These are phyloP conservation scores for Oryctolagus cuniculus DNA, from an alignment of 2,113 vertebrate genomes.

Conservation along the genomic window mOryCun1.1 NC_091441.1:114612001-114612500, in stretches of 20 bases:
- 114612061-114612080: slow-evolving; percentile 14
- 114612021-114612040: background rate
- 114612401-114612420: slow-evolving; percentile 49
- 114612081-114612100: slow-evolving; percentile 18
- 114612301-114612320: background rate
- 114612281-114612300: background rate
- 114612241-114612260: slow-evolving; percentile 2
- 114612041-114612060: background rate
- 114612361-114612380: slow-evolving; percentile 9
- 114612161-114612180: background rate
- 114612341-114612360: slow-evolving; percentile 37
- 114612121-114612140: slow-evolving; percentile 13
- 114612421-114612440: slow-evolving; percentile 24
- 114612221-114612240: background rate
- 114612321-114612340: background rate
- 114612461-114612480: background rate
- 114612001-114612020: background rate
- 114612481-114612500: background rate
- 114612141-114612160: slow-evolving; percentile 20
- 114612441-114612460: background rate
- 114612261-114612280: background rate
- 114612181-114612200: background rate
- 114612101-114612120: slow-evolving; percentile 37
- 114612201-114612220: background rate
- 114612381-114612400: slow-evolving; percentile 18